A percentile compares a stretch with the other conserved stretches of the same genome.
Conservation (phyloP, 2,113 vertebrate species). For the Macrotis lagotis region DNA sequence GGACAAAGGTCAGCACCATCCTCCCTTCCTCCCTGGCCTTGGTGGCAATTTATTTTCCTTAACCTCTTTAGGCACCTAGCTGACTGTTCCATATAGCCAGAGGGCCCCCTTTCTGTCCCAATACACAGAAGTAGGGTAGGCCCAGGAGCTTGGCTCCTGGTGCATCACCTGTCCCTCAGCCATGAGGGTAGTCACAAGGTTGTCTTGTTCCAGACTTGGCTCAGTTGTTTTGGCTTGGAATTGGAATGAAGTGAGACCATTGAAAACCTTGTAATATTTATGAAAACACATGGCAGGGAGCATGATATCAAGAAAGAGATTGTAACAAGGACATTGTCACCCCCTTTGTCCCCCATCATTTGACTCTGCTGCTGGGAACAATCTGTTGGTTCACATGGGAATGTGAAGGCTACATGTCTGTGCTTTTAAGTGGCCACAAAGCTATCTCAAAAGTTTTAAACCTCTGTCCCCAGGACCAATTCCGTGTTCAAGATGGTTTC, state of each 20-base stretch:
- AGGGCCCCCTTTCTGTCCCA: background rate
- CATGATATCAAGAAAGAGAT: background rate
- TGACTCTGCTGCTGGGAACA: background rate
- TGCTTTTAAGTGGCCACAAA: background rate
- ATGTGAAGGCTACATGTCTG: too few relatives aligned
- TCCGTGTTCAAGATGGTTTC: background rate
- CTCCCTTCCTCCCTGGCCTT: background rate
- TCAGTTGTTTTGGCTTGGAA: background rate
- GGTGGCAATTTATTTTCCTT: background rate
- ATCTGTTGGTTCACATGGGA: background rate
- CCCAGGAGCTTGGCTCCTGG: background rate
- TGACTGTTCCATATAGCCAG: background rate
- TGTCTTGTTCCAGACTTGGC: background rate
- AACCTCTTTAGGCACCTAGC: background rate
- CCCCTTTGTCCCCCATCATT: background rate
- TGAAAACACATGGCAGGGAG: background rate
- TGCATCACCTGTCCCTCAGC: background rate
- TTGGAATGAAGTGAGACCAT: background rate
- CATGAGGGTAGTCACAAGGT: background rate
- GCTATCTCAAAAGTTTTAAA: background rate
- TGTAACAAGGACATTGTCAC: background rate
- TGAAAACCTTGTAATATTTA: background rate
- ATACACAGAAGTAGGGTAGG: background rate
- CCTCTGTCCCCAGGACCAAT: background rate
- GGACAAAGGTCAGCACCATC: too few relatives aligned